phyloP scores from a whole-genome alignment of 2,113 vertebrate species.

The Hymenochirus boettgeri region DNA sequence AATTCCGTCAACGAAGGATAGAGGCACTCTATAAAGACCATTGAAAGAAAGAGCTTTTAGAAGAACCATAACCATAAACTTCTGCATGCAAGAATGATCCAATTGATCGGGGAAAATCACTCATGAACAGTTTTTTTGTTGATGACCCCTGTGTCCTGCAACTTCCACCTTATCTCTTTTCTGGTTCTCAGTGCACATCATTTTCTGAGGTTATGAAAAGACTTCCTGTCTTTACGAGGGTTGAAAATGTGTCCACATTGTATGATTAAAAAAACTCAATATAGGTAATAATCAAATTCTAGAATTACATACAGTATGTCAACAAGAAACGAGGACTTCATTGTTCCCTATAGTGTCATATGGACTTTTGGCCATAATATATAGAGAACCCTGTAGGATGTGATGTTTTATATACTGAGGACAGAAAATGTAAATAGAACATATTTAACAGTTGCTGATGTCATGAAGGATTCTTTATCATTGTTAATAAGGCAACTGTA shows the following conservation, averaged over 20 bases:
- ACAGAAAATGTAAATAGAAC: no score
- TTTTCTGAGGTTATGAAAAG: neutral
- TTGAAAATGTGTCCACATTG: neutral
- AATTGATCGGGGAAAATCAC: conserved; percentile 22
- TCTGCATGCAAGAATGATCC: conserved; percentile 26
- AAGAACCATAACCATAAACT: conserved; percentile 17
- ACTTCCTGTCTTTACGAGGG: conserved; percentile 10
- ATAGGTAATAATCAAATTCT: no score
- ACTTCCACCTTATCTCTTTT: conserved; percentile 13
- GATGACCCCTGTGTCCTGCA: conserved; percentile 17
- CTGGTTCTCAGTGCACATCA: neutral
- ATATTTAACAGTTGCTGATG: no score
- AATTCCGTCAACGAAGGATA: conserved; percentile 26
- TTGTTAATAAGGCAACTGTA: no score
- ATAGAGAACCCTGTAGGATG: no score
- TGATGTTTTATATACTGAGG: no score
- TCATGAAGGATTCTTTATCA: no score
- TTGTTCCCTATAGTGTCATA: no score
- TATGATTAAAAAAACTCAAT: no score
- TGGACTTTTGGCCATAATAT: no score
- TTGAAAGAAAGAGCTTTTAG: conserved; percentile 24
- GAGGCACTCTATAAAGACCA: conserved; percentile 24
- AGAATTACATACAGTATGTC: no score
- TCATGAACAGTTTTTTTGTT: conserved; percentile 1
- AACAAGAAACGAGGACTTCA: no score